Percentiles rank a stretch among this genome's conserved stretches.
Evolutionary conservation across 2,797 vertebrate genomes (phyloP).

Genomic region (Moxostoma hubbsi): DNA sequence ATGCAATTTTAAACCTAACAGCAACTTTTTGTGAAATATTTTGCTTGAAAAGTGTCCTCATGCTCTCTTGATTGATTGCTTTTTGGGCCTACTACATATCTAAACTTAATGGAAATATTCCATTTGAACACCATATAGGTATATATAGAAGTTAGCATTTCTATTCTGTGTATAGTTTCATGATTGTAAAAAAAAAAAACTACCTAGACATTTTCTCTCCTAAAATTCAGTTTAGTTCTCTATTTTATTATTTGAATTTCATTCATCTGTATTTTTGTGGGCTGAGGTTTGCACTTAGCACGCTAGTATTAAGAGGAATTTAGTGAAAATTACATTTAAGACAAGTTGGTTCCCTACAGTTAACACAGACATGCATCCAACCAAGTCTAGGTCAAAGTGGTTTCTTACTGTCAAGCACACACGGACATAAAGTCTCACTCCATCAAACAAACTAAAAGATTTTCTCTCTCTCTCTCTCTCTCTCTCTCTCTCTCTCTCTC

Average conservation of each 20-base stretch:
- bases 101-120: too few species aligned
- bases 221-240: neutral
- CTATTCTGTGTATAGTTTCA: neutral
- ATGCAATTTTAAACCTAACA: too few species aligned
- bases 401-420: constrained; percentile 67
- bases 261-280: constrained; percentile 11
- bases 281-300: constrained; percentile 36
- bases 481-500: too few species aligned
- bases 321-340: constrained; percentile 53
- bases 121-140: too few species aligned
- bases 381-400: constrained; percentile 60
- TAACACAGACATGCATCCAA: constrained; percentile 40
- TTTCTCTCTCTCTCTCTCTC: neutral
- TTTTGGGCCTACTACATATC: too few species aligned
- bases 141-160: neutral
- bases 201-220: neutral
- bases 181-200: neutral
- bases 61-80: too few species aligned
- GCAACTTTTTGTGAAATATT: too few species aligned
- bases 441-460: neutral
- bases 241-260: constrained; percentile 2
- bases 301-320: constrained; percentile 54
- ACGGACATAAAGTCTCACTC: constrained; percentile 31
- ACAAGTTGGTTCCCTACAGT: constrained; percentile 64
- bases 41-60: too few species aligned